Conservation (phyloP, 2,888 invertebrate genomes). For the Ichneumoninae sp. region DNA sequence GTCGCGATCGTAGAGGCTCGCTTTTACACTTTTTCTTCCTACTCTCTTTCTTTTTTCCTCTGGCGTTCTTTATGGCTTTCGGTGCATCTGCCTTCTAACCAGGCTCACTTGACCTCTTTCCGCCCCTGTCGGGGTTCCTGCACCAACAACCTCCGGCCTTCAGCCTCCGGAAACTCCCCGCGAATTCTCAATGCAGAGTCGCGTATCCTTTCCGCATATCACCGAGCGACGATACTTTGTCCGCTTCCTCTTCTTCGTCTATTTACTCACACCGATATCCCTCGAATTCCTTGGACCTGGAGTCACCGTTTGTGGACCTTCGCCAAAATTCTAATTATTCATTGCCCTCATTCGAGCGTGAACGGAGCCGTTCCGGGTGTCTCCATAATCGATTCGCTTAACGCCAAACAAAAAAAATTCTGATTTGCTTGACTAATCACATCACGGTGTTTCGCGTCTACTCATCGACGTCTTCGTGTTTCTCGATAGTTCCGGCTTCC, state of each 20-base stretch:
- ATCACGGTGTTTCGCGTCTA: conserved; percentile 23
- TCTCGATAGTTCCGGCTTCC: not conserved
- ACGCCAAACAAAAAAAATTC: conserved; percentile 8
- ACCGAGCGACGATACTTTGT: conserved; percentile 2
- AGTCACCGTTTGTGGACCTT: not conserved
- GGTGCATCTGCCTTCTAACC: conserved; percentile 13
- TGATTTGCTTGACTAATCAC: conserved; percentile 11
- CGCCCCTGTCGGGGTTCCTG: not conserved
- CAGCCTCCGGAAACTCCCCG: not conserved
- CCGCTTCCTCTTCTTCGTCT: conserved; percentile 1
- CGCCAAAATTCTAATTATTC: conserved; percentile 28
- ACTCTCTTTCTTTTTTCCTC: conserved; percentile 24
- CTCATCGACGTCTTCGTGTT: not conserved
- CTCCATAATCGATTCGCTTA: conserved; percentile 7
- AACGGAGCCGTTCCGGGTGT: not conserved
- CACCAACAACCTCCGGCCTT: conserved; percentile 18
- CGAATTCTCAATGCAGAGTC: not conserved
- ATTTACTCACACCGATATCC: not conserved
- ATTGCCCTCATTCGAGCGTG: not conserved
- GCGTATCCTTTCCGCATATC: conserved; percentile 1
- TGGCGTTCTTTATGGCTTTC: conserved; percentile 19
- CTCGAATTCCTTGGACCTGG: not conserved
- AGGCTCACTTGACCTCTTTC: conserved; percentile 2
- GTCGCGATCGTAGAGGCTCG: conserved; percentile 57
- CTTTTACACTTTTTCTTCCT: conserved; percentile 35